These are phyloP conservation scores for Tribolium madens DNA, from an alignment of 1,140 invertebrate species.

Conservation along the genomic window DNA sequence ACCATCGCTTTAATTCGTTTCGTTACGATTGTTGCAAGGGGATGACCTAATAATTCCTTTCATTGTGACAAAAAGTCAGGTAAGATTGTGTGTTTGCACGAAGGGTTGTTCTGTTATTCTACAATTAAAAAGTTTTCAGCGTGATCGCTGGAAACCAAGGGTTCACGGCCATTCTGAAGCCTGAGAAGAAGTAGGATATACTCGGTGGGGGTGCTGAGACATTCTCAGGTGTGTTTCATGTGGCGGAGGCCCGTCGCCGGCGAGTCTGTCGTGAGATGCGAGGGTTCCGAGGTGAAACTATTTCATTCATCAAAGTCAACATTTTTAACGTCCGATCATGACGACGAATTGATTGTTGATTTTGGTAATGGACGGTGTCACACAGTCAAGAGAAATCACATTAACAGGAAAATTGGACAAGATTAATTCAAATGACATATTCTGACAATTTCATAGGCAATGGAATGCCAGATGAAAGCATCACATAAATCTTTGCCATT, in stretches of 20 bases:
- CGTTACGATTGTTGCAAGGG: slow-evolving; percentile 43
- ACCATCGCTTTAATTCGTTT: slow-evolving; percentile 42
- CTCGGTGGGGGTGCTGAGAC: slow-evolving; percentile 55
- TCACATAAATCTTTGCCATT: too few relatives aligned
- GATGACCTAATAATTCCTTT: slow-evolving; percentile 42
- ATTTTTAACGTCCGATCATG: slow-evolving; percentile 2
- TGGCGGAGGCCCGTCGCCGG: slow-evolving; percentile 26
- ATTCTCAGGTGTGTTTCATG: slow-evolving; percentile 57
- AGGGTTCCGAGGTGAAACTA: slow-evolving; percentile 12
- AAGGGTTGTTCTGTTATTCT: slow-evolving; percentile 42
- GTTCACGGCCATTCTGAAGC: slow-evolving; percentile 15
- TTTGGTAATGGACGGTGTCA: not conserved
- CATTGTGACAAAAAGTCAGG: slow-evolving; percentile 34
- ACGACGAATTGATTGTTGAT: not conserved
- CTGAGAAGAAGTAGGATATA: slow-evolving; percentile 28
- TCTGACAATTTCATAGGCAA: not conserved
- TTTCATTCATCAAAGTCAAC: slow-evolving; percentile 34
- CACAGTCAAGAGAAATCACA: not conserved
- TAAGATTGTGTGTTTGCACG: slow-evolving; percentile 21
- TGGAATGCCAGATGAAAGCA: too few relatives aligned
- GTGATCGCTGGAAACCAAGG: not conserved
- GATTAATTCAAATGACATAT: not conserved
- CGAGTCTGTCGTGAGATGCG: slow-evolving; percentile 35
- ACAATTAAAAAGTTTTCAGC: slow-evolving; percentile 40
- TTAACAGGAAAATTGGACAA: not conserved